Evolutionary conservation across 2,113 vertebrate species (phyloP).

Genomic region (Nothobranchius kuhntae): DNA sequence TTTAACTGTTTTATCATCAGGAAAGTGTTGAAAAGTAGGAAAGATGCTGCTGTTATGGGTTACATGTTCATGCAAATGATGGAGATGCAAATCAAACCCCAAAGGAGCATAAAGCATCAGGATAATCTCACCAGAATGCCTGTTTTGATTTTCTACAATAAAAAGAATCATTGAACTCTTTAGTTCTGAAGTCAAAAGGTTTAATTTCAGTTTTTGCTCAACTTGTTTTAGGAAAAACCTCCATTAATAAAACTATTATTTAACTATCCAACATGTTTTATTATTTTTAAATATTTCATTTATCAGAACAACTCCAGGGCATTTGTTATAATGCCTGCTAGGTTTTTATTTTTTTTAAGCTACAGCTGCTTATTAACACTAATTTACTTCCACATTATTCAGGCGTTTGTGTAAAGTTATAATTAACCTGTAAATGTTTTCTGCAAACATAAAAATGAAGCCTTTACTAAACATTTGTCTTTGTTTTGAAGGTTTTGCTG

Average conservation of each 20-base stretch:
- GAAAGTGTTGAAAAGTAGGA: slow-evolving; percentile 2
- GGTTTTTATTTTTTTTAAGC: slow-evolving; percentile 52
- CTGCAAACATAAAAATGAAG: slow-evolving; percentile 1
- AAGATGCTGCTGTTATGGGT: neutral
- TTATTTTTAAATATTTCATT: neutral
- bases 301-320: neutral
- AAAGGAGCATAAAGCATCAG: too few relatives aligned
- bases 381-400: slow-evolving; percentile 2
- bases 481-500: slow-evolving; percentile 1
- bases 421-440: slow-evolving; percentile 8
- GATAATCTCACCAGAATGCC: too few relatives aligned
- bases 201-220: too few relatives aligned
- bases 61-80: neutral
- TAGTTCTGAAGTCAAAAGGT: too few relatives aligned
- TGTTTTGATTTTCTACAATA: too few relatives aligned
- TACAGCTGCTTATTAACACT: slow-evolving; percentile 62
- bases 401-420: slow-evolving; percentile 7
- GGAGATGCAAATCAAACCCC: neutral
- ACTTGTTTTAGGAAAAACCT: neutral
- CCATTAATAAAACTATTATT: neutral
- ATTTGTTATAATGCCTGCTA: neutral
- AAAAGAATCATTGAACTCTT: too few relatives aligned
- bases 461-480: slow-evolving; percentile 1
- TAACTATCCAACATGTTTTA: neutral
- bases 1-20: neutral